Conservation (phyloP, 2,888 invertebrate species). For the Aethes cnicana region DNA sequence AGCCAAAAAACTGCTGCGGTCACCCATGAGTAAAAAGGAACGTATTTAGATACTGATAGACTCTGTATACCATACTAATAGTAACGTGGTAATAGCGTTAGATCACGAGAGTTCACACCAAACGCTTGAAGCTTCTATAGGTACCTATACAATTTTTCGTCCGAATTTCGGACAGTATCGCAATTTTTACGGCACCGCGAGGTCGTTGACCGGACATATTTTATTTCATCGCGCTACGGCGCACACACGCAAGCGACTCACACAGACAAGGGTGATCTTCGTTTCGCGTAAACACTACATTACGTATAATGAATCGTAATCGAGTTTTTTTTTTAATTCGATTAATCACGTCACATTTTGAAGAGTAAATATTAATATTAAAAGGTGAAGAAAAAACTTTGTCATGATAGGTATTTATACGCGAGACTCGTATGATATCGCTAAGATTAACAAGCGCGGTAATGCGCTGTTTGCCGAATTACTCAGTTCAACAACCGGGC, state of each 20-base stretch:
- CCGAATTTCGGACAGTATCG: slow-evolving; percentile 79
- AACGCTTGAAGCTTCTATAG: too few relatives aligned
- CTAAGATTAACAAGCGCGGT: slow-evolving; percentile 70
- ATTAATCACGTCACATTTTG: neutral
- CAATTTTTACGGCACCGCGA: slow-evolving; percentile 80
- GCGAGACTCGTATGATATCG: slow-evolving; percentile 56
- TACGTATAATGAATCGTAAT: slow-evolving; percentile 63
- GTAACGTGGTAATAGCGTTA: too few relatives aligned
- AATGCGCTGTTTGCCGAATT: slow-evolving; percentile 80
- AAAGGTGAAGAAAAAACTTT: slow-evolving; percentile 6
- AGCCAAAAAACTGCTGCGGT: slow-evolving; percentile 4
- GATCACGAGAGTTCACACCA: too few relatives aligned
- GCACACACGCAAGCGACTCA: slow-evolving; percentile 68
- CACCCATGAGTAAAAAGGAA: neutral
- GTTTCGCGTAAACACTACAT: slow-evolving; percentile 72
- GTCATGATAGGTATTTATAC: slow-evolving; percentile 46
- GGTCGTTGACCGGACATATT: slow-evolving; percentile 82
- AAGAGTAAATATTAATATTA: neutral
- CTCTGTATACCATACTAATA: too few relatives aligned
- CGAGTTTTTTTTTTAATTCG: slow-evolving; percentile 33
- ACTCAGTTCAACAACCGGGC: slow-evolving; percentile 81
- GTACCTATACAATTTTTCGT: slow-evolving; percentile 57
- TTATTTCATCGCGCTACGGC: slow-evolving; percentile 81
- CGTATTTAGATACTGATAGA: too few relatives aligned
- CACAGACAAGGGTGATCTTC: slow-evolving; percentile 58